These are phyloP conservation scores for Podarcis cretensis DNA, from an alignment of 2,113 vertebrate genomes.

Conservation along the genomic window DNA sequence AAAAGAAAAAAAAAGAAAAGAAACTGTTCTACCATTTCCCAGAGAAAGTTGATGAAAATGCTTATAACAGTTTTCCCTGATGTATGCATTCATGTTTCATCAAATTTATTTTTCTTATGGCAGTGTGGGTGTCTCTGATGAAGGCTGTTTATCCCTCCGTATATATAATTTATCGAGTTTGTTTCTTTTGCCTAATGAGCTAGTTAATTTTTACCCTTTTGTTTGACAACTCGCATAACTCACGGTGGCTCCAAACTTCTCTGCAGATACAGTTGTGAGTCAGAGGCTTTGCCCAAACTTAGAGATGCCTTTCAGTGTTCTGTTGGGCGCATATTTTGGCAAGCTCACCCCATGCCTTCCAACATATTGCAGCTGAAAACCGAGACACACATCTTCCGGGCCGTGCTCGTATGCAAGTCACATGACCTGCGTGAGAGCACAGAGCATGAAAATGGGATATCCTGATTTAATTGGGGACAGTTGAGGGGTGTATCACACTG, in stretches of 20 bases:
- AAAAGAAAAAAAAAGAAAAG: not conserved
- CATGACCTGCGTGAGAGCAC: too few species aligned
- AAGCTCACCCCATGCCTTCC: too few species aligned
- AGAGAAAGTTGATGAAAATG: not conserved
- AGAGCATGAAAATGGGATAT: too few species aligned
- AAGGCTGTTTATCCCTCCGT: conserved; percentile 11
- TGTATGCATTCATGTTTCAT: not conserved
- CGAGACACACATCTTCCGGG: too few species aligned
- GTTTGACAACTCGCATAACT: conserved; percentile 26
- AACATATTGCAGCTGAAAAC: too few species aligned
- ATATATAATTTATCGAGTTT: not conserved
- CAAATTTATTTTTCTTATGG: not conserved
- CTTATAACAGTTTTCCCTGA: not conserved
- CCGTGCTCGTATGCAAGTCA: too few species aligned
- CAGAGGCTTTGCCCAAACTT: not conserved
- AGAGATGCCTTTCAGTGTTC: not conserved
- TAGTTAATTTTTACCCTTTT: conserved; percentile 15
- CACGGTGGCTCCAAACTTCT: not conserved
- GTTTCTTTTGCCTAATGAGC: conserved; percentile 21
- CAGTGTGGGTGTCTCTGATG: not conserved
- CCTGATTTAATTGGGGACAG: too few species aligned
- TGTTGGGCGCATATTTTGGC: not conserved
- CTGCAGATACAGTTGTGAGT: not conserved
- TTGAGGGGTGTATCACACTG: too few species aligned
- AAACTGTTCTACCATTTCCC: not conserved